Percentiles rank a stretch among this genome's conserved stretches.
Conservation (phyloP, 1,140 invertebrate genomes). For the Polyergus mexicanus region DNA sequence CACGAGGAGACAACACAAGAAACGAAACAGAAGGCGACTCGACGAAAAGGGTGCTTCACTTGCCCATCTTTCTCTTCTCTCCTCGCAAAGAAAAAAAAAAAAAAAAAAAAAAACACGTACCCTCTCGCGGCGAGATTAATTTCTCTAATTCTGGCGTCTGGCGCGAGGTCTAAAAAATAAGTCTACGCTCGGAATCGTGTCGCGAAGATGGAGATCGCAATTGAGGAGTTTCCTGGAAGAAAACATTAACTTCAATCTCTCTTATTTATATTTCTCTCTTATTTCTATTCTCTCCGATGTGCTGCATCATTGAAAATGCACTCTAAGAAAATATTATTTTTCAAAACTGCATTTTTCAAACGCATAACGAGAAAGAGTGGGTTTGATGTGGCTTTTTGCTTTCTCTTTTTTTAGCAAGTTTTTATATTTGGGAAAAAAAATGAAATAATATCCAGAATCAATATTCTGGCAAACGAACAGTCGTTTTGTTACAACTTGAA, state of each 20-base stretch:
- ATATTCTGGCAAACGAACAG: background rate
- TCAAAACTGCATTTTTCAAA: background rate
- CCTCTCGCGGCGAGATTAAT: slow-evolving; percentile 33
- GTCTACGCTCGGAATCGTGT: background rate
- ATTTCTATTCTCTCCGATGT: background rate
- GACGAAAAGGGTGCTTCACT: slow-evolving; percentile 54
- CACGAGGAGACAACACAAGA: background rate
- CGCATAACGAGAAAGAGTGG: background rate
- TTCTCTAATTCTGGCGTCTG: slow-evolving; percentile 47
- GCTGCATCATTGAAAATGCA: background rate
- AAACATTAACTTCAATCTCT: background rate
- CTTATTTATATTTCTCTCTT: background rate
- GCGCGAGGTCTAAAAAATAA: slow-evolving; percentile 28
- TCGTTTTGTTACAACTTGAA: slow-evolving; percentile 6
- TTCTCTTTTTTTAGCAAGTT: background rate
- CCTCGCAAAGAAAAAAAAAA: slow-evolving; percentile 17
- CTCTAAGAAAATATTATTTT: slow-evolving; percentile 29
- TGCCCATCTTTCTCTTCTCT: slow-evolving; percentile 45
- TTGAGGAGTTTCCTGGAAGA: background rate
- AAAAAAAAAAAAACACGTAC: slow-evolving; percentile 54
- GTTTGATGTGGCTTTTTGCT: background rate
- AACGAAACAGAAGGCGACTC: background rate
- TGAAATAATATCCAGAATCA: background rate
- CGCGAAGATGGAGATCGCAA: slow-evolving; percentile 1
- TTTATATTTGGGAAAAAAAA: background rate